Base-by-base conservation (phyloP, 2,113 vertebrate species). In the Mobula birostris region DNA sequence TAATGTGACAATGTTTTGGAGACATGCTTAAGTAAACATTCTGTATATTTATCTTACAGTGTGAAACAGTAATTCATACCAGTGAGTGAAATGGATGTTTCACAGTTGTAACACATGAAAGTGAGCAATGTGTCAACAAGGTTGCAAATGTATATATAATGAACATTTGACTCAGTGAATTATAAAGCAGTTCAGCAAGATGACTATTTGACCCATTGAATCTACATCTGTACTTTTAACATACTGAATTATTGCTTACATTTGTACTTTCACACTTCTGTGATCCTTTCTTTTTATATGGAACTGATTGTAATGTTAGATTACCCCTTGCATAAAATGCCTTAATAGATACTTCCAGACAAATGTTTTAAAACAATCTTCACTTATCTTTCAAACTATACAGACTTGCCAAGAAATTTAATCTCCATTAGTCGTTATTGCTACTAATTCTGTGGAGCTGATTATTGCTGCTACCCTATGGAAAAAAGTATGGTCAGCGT, bases 31-130 rank as follows among this genome's bases (percentile, higher is more conserved):
- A 63, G 83, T 87, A 87, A 63, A 63, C 63, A 70, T 70, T 91
- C n/a, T 91, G 87, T 70, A 91, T 68, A 70, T 91, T 91, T 70
- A 91, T 29, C 66, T 32, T 17, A 68, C 32, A 29, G 63, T 91
- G 88, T 91, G 63, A 91, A 91, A 91, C 19, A 87, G 9, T n/a
- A 87, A 24, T 87, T 87, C 83, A 87, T 27, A 32, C 88, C 66
- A 91, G 17, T 36, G 32, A 91, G 70, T 91, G 9, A 70, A 70
- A 32, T 78, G n/a, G 77, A 78, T 11, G 56, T 87, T 9, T 87
- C 29, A 21, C n/a, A 70, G 63, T 32, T 63, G 32, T 36, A 15
- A 15, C n/a, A 70, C n/a, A 70, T 36, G 61, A 40, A 91, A 91
- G 6, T 90, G 87, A 90, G n/a, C 63, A 90, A 63, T 61, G 56